Percentiles rank a stretch among this genome's conserved stretches.
These are phyloP conservation scores for Aix galericulata DNA, from an alignment of 2,113 vertebrate genomes.

Conservation along the genomic window DNA sequence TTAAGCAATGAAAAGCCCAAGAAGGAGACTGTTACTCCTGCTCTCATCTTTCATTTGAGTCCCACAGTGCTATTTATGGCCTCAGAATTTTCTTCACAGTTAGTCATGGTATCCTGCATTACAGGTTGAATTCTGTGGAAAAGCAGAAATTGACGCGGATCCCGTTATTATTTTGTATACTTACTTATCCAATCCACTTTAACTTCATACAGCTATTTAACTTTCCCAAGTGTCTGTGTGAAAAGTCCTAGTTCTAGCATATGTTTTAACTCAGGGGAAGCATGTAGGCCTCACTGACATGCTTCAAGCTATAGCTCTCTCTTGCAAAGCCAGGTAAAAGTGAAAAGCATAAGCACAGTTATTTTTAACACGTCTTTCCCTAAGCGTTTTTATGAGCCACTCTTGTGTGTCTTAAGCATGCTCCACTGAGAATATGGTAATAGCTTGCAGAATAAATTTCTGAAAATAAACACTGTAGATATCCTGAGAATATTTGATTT, in stretches of 20 bases:
- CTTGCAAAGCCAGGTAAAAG: constrained; percentile 29
- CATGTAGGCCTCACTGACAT: not conserved
- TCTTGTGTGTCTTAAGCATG: not conserved
- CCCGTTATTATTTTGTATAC: not conserved
- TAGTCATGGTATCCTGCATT: not conserved
- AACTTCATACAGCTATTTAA: not conserved
- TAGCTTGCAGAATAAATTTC: not conserved
- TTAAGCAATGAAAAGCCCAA: not conserved
- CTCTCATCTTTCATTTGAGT: not conserved
- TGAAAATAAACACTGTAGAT: not conserved
- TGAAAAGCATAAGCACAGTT: not conserved
- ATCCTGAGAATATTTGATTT: not conserved
- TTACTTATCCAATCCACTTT: not conserved
- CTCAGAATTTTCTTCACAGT: not conserved
- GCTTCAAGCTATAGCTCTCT: not conserved
- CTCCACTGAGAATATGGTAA: not conserved
- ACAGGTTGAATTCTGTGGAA: not conserved
- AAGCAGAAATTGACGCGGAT: not conserved
- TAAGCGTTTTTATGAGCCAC: not conserved
- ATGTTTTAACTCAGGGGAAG: not conserved
- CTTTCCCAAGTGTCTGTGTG: not conserved
- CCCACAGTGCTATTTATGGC: not conserved
- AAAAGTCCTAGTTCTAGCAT: not conserved
- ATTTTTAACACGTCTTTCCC: not conserved
- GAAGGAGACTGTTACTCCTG: not conserved